Evolutionary conservation across 2,113 vertebrate genomes (phyloP).

Genomic region (Periophthalmodon schlosseri): DNA sequence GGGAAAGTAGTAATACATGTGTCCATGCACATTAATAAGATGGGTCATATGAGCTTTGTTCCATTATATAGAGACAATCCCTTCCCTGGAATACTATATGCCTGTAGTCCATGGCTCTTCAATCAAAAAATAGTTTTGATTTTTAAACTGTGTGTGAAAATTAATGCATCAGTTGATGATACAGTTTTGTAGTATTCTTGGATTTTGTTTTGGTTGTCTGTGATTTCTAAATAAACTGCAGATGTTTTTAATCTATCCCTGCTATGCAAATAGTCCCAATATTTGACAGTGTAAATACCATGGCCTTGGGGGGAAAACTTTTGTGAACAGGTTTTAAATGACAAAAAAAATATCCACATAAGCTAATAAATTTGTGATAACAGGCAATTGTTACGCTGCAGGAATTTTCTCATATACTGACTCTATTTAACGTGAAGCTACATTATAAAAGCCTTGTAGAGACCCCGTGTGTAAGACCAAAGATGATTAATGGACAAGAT

Average conservation of each 20-base stretch:
- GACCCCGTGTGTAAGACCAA: not conserved
- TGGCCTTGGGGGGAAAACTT: constrained; percentile 6
- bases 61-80: not conserved
- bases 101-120: too few relatives aligned
- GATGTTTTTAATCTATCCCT: not conserved
- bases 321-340: not conserved
- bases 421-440: not conserved
- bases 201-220: too few relatives aligned
- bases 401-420: not conserved
- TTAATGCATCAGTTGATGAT: too few relatives aligned
- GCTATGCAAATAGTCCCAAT: not conserved
- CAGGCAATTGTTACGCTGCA: not conserved
- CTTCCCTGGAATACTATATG: too few relatives aligned
- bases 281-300: constrained; percentile 20
- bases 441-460: not conserved
- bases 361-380: not conserved
- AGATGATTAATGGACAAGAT: constrained; percentile 7
- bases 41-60: constrained; percentile 8
- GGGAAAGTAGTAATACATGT: not conserved
- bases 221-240: not conserved
- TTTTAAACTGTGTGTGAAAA: too few relatives aligned
- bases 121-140: too few relatives aligned
- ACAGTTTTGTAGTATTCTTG: too few relatives aligned
- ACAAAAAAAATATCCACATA: not conserved
- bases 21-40: not conserved